Percentiles rank a stretch among this genome's conserved stretches.
Conservation (phyloP, 2,797 vertebrate species). For the Huso huso region DNA sequence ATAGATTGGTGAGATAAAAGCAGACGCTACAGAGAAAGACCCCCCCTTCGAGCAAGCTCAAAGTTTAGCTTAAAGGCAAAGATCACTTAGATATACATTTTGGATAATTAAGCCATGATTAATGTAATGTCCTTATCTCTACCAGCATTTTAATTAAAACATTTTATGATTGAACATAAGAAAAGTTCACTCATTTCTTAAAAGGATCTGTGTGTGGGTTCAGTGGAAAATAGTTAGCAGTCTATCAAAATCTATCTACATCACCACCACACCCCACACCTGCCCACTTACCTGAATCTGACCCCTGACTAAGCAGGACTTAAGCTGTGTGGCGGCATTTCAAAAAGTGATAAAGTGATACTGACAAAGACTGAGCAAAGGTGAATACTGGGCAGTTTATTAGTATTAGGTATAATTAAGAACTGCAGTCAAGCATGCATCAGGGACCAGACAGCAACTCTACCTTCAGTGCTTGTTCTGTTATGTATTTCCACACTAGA, state of each 20-base stretch:
- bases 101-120: slow-evolving; percentile 65
- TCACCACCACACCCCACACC: slow-evolving; percentile 17
- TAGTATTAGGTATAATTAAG: slow-evolving; percentile 26
- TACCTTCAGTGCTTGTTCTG: background rate
- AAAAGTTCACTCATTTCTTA: slow-evolving; percentile 1
- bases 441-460: slow-evolving; percentile 6
- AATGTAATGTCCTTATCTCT: slow-evolving; percentile 28
- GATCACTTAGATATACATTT: slow-evolving; percentile 59
- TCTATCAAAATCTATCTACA: slow-evolving; percentile 23
- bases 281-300: slow-evolving; percentile 45
- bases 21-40: slow-evolving; percentile 61
- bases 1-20: slow-evolving; percentile 68
- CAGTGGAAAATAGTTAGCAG: slow-evolving; percentile 13
- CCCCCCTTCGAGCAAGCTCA: slow-evolving; percentile 54
- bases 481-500: no score
- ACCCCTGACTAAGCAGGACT: slow-evolving; percentile 33
- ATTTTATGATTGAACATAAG: slow-evolving; percentile 8
- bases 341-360: slow-evolving; percentile 19
- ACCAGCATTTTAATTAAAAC: slow-evolving; percentile 31
- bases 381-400: slow-evolving; percentile 17
- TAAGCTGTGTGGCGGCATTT: slow-evolving; percentile 26
- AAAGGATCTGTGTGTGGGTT: slow-evolving; percentile 8
- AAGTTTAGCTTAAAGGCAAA: slow-evolving; percentile 59
- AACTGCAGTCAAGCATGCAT: slow-evolving; percentile 5
- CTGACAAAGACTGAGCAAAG: slow-evolving; percentile 20